Evolutionary conservation across 53 echinoderm and acorn worm genomes (phyloP).

Genomic region (Paracentrotus lividus): DNA sequence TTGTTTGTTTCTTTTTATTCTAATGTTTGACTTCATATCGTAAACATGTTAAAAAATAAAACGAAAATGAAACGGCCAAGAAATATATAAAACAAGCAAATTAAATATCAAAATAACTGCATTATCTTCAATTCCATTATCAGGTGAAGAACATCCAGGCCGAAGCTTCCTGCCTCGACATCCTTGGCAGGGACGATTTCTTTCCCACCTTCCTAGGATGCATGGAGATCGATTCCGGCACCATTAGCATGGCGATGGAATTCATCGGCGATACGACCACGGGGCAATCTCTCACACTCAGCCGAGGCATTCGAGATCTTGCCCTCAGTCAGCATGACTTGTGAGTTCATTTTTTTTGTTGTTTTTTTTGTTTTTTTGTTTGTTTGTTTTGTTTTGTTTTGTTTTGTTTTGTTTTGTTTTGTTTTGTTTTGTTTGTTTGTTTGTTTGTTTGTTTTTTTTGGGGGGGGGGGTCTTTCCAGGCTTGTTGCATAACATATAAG

Average conservation of each 20-base stretch:
- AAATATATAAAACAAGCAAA: too few species aligned
- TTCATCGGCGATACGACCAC: not conserved
- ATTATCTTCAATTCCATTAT: too few species aligned
- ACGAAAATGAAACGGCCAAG: too few species aligned
- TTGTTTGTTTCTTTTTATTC: too few species aligned
- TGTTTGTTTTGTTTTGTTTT: too few species aligned
- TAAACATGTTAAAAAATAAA: not conserved
- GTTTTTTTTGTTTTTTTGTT: too few species aligned
- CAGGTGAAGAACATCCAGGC: not conserved
- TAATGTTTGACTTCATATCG: not conserved
- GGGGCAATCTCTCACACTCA: not conserved
- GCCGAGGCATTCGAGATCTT: not conserved
- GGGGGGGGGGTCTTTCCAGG: not conserved
- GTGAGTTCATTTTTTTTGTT: not conserved
- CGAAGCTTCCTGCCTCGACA: not conserved
- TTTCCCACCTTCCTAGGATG: not conserved
- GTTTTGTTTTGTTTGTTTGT: too few species aligned
- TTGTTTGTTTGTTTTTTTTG: too few species aligned
- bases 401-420: not conserved
- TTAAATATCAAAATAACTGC: not conserved
- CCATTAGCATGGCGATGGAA: constrained; percentile 1
- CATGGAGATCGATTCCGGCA: not conserved
- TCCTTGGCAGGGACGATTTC: not conserved
- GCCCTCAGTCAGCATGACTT: too few species aligned
- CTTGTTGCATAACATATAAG: too few species aligned